These are phyloP conservation scores for Lordiphosa collinella DNA, from an alignment of 1,140 invertebrate species.

Conservation along the genomic window DNA sequence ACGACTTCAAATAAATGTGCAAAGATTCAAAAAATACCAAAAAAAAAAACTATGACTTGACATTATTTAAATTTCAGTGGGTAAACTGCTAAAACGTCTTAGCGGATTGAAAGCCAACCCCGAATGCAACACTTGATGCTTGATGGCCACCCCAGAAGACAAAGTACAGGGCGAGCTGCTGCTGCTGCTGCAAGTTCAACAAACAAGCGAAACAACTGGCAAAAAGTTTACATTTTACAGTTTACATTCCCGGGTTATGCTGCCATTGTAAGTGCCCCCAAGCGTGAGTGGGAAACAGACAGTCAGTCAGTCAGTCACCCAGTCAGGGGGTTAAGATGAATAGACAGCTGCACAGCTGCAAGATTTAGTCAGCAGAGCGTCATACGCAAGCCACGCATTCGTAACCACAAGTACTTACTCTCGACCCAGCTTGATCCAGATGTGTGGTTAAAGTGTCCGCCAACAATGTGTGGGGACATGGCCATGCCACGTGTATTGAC, in stretches of 20 bases:
- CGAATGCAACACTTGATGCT: constrained; percentile 24
- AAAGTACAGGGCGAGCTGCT: constrained; percentile 32
- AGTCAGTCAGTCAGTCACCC: constrained; percentile 24
- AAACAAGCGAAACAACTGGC: constrained; percentile 47
- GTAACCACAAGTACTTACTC: constrained; percentile 40
- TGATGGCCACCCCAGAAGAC: constrained; percentile 39
- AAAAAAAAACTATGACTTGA: constrained; percentile 41
- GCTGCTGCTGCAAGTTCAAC: constrained; percentile 11
- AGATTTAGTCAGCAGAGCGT: constrained; percentile 56
- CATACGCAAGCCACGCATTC: constrained; percentile 4
- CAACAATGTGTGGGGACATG: constrained; percentile 61
- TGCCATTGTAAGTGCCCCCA: constrained; percentile 6
- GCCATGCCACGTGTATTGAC: constrained; percentile 63
- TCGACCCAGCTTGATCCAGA: constrained; percentile 16
- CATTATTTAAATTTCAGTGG: constrained; percentile 45
- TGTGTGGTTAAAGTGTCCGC: constrained; percentile 29
- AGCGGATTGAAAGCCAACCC: not conserved
- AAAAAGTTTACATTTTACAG: constrained; percentile 63
- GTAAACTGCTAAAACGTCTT: not conserved
- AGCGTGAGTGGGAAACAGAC: constrained; percentile 8
- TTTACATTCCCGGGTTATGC: constrained; percentile 43
- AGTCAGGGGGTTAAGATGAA: constrained; percentile 29
- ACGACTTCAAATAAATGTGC: constrained; percentile 43
- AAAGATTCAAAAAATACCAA: constrained; percentile 70
- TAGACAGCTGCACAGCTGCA: constrained; percentile 31